A percentile compares a stretch with the other conserved stretches of the same genome.
These are phyloP conservation scores for Tipula confusa DNA, from an alignment of 2,888 invertebrate species.

Conservation along the genomic window DNA sequence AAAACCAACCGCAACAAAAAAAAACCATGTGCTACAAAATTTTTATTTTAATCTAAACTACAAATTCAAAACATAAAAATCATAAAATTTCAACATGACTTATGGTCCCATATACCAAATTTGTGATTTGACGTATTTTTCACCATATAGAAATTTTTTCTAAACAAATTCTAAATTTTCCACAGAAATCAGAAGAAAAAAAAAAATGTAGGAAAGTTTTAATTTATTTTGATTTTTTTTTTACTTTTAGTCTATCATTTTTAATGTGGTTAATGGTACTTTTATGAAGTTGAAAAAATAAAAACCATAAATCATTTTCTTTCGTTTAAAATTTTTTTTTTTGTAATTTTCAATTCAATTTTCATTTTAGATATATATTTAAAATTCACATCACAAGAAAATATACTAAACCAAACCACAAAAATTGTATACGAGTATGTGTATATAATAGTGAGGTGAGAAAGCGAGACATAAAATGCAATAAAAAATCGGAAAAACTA, in stretches of 20 bases:
- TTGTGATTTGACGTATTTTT: no score
- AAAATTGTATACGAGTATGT: no score
- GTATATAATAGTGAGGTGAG: neutral
- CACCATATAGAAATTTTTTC: neutral
- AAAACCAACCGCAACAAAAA: no score
- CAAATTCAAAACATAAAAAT: no score
- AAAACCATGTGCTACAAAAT: no score
- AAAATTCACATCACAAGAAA: neutral
- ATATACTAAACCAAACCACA: neutral
- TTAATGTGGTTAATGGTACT: constrained; percentile 12
- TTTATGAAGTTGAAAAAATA: constrained; percentile 12
- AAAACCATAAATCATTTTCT: constrained; percentile 12
- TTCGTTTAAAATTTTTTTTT: neutral
- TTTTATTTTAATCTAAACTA: no score
- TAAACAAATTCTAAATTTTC: neutral
- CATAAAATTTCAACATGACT: no score
- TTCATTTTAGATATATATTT: neutral
- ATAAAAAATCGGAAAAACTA: neutral
- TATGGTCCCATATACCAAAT: no score
- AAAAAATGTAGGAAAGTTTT: neutral
- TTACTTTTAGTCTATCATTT: neutral
- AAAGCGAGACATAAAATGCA: neutral
- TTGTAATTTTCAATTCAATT: neutral
- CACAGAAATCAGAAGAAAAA: neutral
- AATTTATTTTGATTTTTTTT: neutral